phyloP scores from a whole-genome alignment of 2,797 vertebrate species.

The Sebastes oblongus region DNA sequence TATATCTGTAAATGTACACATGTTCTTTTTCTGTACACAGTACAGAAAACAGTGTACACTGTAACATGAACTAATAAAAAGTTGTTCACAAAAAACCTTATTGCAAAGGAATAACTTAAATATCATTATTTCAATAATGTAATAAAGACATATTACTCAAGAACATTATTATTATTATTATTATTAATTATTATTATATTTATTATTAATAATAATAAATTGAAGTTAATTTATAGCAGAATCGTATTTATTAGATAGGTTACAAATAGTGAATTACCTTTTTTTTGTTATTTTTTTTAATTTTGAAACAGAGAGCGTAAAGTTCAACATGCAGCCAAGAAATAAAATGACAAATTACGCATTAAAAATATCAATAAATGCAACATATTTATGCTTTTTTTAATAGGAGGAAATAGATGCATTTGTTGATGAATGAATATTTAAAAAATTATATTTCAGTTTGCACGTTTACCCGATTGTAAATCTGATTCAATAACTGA shows the following conservation, averaged over 20 bases:
- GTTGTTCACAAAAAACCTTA: no score
- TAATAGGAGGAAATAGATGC: neutral
- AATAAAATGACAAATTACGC: neutral
- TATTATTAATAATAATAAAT: neutral
- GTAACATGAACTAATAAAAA: no score
- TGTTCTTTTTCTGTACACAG: no score
- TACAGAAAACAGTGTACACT: no score
- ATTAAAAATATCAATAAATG: neutral
- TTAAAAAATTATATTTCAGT: neutral
- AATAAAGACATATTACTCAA: neutral
- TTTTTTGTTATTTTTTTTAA: neutral
- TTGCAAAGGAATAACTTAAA: neutral
- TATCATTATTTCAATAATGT: neutral
- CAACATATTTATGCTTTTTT: neutral
- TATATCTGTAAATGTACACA: no score
- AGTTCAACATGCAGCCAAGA: neutral
- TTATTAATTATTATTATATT: no score
- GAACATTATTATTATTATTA: neutral
- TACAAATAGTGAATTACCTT: no score
- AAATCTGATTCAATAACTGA: neutral
- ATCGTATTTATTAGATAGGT: neutral
- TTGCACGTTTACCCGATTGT: neutral
- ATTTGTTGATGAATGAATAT: neutral
- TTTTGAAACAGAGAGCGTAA: neutral
- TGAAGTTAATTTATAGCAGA: neutral